These are phyloP conservation scores for Drosophila persimilis DNA, from an alignment of 1,140 invertebrate genomes.

Conservation along the genomic window DNA sequence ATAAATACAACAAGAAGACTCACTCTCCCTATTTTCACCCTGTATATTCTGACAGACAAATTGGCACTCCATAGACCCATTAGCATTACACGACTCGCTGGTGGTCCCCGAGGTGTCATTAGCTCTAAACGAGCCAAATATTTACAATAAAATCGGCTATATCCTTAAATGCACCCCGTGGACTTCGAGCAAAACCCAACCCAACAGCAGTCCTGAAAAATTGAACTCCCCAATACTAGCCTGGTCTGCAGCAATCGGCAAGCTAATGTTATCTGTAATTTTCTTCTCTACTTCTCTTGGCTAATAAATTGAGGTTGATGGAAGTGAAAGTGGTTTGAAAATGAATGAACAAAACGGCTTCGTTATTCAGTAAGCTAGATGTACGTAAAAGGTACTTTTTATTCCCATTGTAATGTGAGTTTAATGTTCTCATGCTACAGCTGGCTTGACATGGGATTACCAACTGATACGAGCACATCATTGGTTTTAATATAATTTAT, in stretches of 20 bases:
- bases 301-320: not conserved
- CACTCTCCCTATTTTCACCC: not conserved
- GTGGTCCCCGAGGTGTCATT: slow-evolving; percentile 56
- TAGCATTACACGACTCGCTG: slow-evolving; percentile 38
- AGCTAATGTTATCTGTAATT: too few species aligned
- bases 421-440: too few species aligned
- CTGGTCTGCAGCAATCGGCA: too few species aligned
- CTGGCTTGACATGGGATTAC: too few species aligned
- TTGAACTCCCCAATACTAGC: not conserved
- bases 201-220: slow-evolving; percentile 1
- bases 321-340: not conserved
- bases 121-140: slow-evolving; percentile 62
- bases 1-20: slow-evolving; percentile 18
- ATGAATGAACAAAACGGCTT: too few species aligned
- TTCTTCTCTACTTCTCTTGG: not conserved
- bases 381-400: too few species aligned
- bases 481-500: slow-evolving; percentile 24
- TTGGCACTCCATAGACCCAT: slow-evolving; percentile 46
- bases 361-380: too few species aligned
- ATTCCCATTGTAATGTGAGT: too few species aligned
- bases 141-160: slow-evolving; percentile 62
- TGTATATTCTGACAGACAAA: slow-evolving; percentile 34
- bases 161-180: slow-evolving; percentile 55
- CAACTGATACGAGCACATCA: not conserved
- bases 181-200: slow-evolving; percentile 29